Evolutionary conservation across 2,797 vertebrate species (phyloP).

Genomic region (Sarcoramphus papa): DNA sequence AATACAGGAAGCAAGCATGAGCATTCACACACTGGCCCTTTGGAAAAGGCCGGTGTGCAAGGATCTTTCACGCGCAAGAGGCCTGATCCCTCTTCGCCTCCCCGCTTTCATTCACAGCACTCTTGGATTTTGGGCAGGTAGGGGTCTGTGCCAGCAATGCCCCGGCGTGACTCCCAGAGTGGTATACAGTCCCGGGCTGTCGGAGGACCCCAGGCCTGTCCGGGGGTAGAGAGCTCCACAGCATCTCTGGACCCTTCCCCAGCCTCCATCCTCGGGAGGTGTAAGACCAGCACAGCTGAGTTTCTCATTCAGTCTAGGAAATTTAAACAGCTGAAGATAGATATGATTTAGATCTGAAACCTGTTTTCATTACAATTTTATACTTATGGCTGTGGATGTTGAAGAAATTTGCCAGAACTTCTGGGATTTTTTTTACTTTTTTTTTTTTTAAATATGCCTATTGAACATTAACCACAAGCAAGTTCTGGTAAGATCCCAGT

Average conservation of each 20-base stretch:
- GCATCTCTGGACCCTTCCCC: neutral
- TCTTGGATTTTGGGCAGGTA: neutral
- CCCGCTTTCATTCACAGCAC: neutral
- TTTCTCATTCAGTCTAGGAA: neutral
- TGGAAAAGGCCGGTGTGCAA: neutral
- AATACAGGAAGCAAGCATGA: neutral
- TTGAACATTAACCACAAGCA: neutral
- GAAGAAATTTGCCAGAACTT: neutral
- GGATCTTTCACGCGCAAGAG: fast-evolving
- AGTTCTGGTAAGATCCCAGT: neutral
- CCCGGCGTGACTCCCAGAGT: fast-evolving
- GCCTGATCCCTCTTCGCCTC: fast-evolving
- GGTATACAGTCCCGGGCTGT: neutral
- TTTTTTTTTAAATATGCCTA: neutral
- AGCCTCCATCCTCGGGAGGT: neutral
- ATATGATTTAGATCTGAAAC: neutral
- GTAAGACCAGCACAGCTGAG: neutral
- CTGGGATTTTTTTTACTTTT: neutral
- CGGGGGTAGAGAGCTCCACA: too few species aligned
- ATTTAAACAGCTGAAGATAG: neutral
- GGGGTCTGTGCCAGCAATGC: neutral
- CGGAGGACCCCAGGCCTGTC: neutral
- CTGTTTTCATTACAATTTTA: neutral
- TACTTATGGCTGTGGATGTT: neutral
- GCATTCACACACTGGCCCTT: neutral